Conservation (phyloP, 2,888 invertebrate species). For the Myathropa florea region DNA sequence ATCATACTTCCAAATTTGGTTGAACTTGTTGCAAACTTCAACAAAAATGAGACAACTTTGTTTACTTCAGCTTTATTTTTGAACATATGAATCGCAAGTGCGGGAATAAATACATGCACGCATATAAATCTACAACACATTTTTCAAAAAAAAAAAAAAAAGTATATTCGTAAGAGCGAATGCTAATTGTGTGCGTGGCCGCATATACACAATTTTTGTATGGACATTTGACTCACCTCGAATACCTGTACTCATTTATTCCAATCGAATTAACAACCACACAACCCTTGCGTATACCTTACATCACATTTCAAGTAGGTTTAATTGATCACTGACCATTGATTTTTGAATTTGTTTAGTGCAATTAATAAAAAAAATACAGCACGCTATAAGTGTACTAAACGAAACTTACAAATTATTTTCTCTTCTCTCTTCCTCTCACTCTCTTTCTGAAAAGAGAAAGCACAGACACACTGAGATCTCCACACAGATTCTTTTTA, state of each 20-base stretch:
- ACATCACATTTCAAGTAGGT: background rate
- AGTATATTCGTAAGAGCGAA: background rate
- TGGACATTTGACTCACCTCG: constrained; percentile 7
- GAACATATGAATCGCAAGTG: constrained; percentile 11
- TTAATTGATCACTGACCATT: background rate
- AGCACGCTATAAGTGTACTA: background rate
- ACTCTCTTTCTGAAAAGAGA: constrained; percentile 11
- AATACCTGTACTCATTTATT: background rate
- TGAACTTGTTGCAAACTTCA: background rate
- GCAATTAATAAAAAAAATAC: background rate
- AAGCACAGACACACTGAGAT: constrained; percentile 14
- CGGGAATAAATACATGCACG: background rate
- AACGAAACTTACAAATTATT: constrained; percentile 22
- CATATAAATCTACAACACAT: too few species aligned
- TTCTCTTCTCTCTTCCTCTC: constrained; percentile 30
- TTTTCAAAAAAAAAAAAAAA: too few species aligned
- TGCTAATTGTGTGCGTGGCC: background rate
- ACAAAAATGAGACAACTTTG: background rate
- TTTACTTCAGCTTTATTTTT: constrained; percentile 32
- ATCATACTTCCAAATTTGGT: too few species aligned
- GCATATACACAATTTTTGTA: background rate
- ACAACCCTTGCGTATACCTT: background rate
- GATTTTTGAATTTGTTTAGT: background rate
- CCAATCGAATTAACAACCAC: background rate
- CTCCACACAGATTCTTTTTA: constrained; percentile 36